Evolutionary conservation across 2,797 vertebrate species (phyloP), one percentile per base, ranked within the genome.

Genomic region (Anisognathus igniventris): DNA sequence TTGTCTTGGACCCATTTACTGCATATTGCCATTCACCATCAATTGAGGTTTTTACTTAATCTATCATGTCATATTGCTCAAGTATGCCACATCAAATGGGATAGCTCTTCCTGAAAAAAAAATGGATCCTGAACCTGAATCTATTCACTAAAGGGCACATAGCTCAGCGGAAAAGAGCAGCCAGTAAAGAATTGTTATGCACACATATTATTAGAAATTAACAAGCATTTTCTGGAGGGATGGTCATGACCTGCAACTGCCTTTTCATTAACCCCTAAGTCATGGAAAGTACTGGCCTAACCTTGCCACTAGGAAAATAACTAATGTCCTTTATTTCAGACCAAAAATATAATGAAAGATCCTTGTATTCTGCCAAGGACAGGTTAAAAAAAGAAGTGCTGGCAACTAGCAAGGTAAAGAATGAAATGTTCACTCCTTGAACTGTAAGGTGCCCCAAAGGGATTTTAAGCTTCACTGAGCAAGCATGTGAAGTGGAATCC

Each of bases 401-500:
- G 42, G 60, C 88, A 93, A 81, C 40, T 56, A 83, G 60, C 74
- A 90, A 90, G 27, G 35, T 94, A 94, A 81, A 93, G 79, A 96
- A 75, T 68, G 37, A 86, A 93, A 89, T 33, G 39, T 83, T 97
- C 37, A 25, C 66, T 95, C 86, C 81, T 94, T 93, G 73, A 96
- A 95, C 83, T 91, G 73, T 75, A 88, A 87, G 76, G 61, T 96
- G 88, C 89, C 83, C 95, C 75, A 91, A 74, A 90, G 93, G 77
- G 48, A 92, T 93, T 95, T 97, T 95, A 95, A 92, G 85, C 88
- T 94, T 96, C 92, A 86, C 20, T 94, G 94, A 94, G 81, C 88
- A 96, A 93, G 92, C 30, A 19, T 67, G 54, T 92, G 88, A 96
- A 91, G 70, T 84, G 93, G 91, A 92, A 96, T 91, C 86, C 95